Conservation (phyloP, 2,797 vertebrate genomes). For the Dromococcyx pavoninus region DNA sequence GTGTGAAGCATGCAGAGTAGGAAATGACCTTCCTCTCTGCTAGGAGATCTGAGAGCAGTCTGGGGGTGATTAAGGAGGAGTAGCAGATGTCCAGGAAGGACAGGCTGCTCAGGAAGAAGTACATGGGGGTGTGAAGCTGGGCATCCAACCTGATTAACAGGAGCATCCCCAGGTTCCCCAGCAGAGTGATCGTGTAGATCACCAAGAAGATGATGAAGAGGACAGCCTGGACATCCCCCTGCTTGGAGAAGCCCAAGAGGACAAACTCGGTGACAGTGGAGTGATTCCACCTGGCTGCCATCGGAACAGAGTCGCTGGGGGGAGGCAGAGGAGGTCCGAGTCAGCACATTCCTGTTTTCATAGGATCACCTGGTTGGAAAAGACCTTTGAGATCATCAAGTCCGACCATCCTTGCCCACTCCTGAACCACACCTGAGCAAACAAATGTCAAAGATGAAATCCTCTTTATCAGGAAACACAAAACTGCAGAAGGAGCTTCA, state of each 20-base stretch:
- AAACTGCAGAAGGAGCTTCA: neutral
- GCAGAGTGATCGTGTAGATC: neutral
- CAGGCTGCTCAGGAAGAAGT: slow-evolving; percentile 36
- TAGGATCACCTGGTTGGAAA: too few species aligned
- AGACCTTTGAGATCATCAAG: too few species aligned
- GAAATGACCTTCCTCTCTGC: neutral
- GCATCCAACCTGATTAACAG: neutral
- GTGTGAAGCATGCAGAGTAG: neutral
- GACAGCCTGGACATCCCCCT: neutral
- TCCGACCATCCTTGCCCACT: too few species aligned
- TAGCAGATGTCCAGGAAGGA: slow-evolving; percentile 28
- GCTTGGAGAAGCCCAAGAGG: neutral
- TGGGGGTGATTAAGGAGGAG: slow-evolving; percentile 18
- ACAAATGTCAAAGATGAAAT: neutral
- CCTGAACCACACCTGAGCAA: too few species aligned
- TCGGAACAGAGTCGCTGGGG: neutral
- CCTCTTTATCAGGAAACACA: neutral
- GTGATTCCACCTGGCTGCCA: neutral
- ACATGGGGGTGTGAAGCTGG: slow-evolving; percentile 25
- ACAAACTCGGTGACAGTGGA: neutral
- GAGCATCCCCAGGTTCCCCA: slow-evolving; percentile 22
- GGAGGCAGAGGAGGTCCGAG: neutral
- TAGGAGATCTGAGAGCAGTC: neutral
- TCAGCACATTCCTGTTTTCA: neutral
- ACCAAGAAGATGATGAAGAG: neutral